These are phyloP conservation scores for Cremastinae sp. DNA, from an alignment of 2,888 invertebrate genomes.

Conservation along the genomic window DNA sequence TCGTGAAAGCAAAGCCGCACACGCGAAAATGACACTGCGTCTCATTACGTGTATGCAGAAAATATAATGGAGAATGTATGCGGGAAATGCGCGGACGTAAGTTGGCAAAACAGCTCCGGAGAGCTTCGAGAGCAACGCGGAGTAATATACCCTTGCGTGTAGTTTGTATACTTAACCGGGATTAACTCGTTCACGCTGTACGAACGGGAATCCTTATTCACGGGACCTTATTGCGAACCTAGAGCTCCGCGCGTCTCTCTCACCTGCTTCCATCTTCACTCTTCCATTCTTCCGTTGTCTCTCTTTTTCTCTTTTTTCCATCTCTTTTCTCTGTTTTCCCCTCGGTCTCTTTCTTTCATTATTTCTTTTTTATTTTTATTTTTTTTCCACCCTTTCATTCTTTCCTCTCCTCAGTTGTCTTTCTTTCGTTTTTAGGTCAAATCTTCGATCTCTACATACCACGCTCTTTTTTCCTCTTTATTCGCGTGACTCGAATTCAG, in stretches of 20 bases:
- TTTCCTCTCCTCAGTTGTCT: not conserved
- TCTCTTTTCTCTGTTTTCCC: constrained; percentile 1
- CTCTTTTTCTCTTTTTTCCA: constrained; percentile 16
- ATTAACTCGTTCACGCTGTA: constrained; percentile 56
- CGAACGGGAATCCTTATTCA: constrained; percentile 6
- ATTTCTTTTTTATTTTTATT: constrained; percentile 16
- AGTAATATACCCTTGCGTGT: constrained; percentile 62
- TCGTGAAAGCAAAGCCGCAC: constrained; percentile 3
- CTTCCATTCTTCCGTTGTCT: constrained; percentile 5
- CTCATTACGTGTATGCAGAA: not conserved
- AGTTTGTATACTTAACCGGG: constrained; percentile 62
- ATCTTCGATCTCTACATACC: too few species aligned
- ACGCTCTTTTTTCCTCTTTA: not conserved
- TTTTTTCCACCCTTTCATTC: not conserved
- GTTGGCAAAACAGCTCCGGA: constrained; percentile 4
- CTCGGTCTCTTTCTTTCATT: constrained; percentile 14
- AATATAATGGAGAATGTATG: not conserved
- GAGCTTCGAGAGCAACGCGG: constrained; percentile 44
- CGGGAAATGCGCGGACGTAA: constrained; percentile 8
- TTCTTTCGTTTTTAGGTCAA: not conserved
- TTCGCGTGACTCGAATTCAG: too few species aligned
- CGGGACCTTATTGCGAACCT: constrained; percentile 48
- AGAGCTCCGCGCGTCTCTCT: constrained; percentile 25
- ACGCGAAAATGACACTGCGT: constrained; percentile 22
- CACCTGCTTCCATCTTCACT: constrained; percentile 19